Base-by-base conservation (phyloP, 2,888 invertebrate genomes). In the Epirrhoe tristata region DNA sequence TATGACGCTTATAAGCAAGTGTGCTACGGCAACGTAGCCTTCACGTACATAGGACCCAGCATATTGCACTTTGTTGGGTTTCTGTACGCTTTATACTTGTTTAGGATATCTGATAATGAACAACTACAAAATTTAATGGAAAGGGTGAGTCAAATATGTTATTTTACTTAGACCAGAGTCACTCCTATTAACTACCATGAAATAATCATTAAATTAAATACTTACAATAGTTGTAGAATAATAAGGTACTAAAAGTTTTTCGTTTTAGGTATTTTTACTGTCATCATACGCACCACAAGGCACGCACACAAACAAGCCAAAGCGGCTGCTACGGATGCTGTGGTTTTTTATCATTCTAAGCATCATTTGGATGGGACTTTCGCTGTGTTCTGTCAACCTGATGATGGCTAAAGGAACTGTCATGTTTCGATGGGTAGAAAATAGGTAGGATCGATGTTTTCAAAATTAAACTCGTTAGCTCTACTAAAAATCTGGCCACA, bases 101-200 rank as follows among this genome's bases (percentile, higher is more conserved):
- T 97, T 83, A 94, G 97, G 77, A 94, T 96, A 73, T 95, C 96
- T 39, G 97, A 97, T 83, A 97, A 97, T 81, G 97, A 97, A 82
- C 97, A 97, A 78, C 85, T 97, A 59, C 97, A 97, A 77, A 96
- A 96, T 89, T 91, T 97, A 58, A 97, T 97, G 95, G 97, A 97
- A 86, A 94, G 97, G 77, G 97, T 96, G 80, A 90, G 91, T 34
- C 46, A 53, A 12, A 43, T 12, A 12, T 43, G 3, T 12, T 3
- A 12, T 43, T 1, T 24, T 24, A 2, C 24, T n/a, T n/a, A 39
- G 10, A 32, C 32, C 32, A 32, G 3, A 7, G 34, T 34, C 6
- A 34, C 34, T 34, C 1, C 34, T 7, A 34, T 0, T 12, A 43
- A 3, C 12, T 43, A 3, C 39, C 12, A 12, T 10, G 1, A 34